A percentile compares a stretch with the other conserved stretches of the same genome.
Evolutionary conservation across 30 jellyfish, hydroid and myxozoan genomes (phyloP).

Genomic region (Clytia hemisphaerica): DNA sequence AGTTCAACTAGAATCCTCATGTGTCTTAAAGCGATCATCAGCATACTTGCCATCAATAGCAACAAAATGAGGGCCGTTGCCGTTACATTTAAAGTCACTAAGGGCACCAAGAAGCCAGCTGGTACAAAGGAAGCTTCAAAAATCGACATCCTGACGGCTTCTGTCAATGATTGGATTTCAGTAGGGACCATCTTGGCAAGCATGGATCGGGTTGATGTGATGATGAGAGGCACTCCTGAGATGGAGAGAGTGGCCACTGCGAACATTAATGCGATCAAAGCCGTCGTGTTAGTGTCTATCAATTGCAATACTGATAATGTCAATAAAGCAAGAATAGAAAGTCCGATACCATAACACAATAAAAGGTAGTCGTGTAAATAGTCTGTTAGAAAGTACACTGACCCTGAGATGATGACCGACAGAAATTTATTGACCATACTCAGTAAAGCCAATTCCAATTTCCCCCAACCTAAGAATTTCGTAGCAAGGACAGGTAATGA

Average conservation of each 20-base stretch:
- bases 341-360: constrained; percentile 6
- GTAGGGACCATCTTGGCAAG: constrained; percentile 30
- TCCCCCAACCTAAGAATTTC: constrained; percentile 20
- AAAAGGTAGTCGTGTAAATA: constrained; percentile 12
- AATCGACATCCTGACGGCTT: constrained; percentile 30
- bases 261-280: constrained; percentile 1
- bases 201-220: constrained; percentile 36
- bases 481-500: constrained; percentile 29
- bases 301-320: constrained; percentile 7
- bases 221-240: constrained; percentile 31
- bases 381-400: constrained; percentile 28
- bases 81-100: constrained; percentile 15
- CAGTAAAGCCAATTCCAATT: constrained; percentile 22
- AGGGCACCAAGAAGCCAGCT: constrained; percentile 32
- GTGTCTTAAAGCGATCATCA: background rate
- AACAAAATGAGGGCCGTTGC: constrained; percentile 4
- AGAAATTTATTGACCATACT: constrained; percentile 30
- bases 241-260: constrained; percentile 19
- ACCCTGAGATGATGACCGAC: constrained; percentile 26
- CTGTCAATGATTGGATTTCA: constrained; percentile 26
- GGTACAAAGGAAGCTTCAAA: constrained; percentile 36
- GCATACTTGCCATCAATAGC: background rate
- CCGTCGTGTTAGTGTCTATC: background rate
- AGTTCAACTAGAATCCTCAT: background rate
- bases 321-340: constrained; percentile 7